phyloP scores from a whole-genome alignment of 2,888 invertebrate species.

The Pecten maximus region DNA sequence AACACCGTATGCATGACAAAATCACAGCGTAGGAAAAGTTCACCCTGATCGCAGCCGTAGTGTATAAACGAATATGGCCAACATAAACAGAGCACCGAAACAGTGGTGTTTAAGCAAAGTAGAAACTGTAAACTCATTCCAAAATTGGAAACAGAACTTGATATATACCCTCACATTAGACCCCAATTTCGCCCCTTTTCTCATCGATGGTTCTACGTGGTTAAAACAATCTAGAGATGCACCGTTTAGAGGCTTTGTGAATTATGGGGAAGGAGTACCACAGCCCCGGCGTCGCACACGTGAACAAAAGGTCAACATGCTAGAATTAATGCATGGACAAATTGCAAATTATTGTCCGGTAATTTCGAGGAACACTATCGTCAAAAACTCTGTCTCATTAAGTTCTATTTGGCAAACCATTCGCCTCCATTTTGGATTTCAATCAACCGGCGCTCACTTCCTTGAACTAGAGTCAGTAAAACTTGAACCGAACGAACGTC shows the following conservation, averaged over 20 bases:
- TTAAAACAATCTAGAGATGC: neutral
- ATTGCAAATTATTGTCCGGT: conserved; percentile 58
- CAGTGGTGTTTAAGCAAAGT: neutral
- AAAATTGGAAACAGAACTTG: neutral
- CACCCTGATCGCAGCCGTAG: too few species aligned
- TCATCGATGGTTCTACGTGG: neutral
- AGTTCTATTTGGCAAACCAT: conserved; percentile 56
- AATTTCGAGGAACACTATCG: conserved; percentile 54
- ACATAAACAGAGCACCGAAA: neutral
- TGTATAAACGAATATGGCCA: too few species aligned
- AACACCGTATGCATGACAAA: too few species aligned
- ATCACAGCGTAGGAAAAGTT: too few species aligned
- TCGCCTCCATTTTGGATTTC: conserved; percentile 58
- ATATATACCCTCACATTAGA: conserved; percentile 35
- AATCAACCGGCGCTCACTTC: conserved; percentile 59
- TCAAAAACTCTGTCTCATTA: conserved; percentile 56
- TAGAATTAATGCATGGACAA: conserved; percentile 59
- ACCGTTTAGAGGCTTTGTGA: neutral
- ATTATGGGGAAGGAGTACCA: conserved; percentile 39
- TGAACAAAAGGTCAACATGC: conserved; percentile 48
- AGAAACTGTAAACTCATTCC: neutral
- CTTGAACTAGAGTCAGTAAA: conserved; percentile 54
- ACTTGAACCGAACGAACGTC: conserved; percentile 54
- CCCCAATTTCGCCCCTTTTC: neutral
- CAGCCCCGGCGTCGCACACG: conserved; percentile 40